Conservation (phyloP, 2,797 vertebrate species). For the Sebastes variabilis region DNA sequence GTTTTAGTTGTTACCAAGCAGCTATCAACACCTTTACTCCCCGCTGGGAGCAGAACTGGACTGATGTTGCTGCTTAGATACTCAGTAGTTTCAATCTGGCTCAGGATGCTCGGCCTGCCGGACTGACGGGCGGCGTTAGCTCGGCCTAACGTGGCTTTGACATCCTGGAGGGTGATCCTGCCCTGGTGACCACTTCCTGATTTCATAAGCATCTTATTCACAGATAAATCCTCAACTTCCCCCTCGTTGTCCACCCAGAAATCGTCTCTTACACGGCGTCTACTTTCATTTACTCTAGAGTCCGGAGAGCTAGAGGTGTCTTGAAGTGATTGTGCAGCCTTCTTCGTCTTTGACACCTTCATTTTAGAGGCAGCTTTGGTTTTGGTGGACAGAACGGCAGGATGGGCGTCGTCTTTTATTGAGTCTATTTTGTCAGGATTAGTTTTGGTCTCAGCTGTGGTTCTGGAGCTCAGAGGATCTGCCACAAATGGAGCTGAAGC, state of each 20-base stretch:
- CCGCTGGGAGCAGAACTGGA: not conserved
- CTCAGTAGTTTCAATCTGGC: not conserved
- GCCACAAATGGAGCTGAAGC: not conserved
- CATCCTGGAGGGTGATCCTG: slow-evolving; percentile 58
- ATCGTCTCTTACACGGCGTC: not conserved
- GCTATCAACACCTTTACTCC: not conserved
- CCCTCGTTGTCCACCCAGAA: not conserved
- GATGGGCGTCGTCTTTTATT: not conserved
- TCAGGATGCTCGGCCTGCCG: slow-evolving; percentile 21
- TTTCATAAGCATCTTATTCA: slow-evolving; percentile 2
- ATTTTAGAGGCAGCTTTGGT: slow-evolving; percentile 17
- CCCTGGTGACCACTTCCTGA: slow-evolving; percentile 3
- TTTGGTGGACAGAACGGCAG: slow-evolving; percentile 5
- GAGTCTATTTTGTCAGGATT: not conserved
- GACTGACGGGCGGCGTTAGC: not conserved
- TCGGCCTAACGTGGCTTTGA: slow-evolving; percentile 48
- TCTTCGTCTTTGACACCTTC: slow-evolving; percentile 29
- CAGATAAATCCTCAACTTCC: not conserved
- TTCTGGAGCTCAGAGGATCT: not conserved
- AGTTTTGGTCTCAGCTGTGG: not conserved
- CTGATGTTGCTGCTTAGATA: not conserved
- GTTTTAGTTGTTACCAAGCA: not conserved
- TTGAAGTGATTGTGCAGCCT: not conserved
- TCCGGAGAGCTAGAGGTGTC: not conserved
- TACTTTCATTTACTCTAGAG: not conserved